Percentiles rank a stretch among this genome's conserved stretches.
phyloP scores from a whole-genome alignment of 2,797 vertebrate genomes.

The Anas acuta region DNA sequence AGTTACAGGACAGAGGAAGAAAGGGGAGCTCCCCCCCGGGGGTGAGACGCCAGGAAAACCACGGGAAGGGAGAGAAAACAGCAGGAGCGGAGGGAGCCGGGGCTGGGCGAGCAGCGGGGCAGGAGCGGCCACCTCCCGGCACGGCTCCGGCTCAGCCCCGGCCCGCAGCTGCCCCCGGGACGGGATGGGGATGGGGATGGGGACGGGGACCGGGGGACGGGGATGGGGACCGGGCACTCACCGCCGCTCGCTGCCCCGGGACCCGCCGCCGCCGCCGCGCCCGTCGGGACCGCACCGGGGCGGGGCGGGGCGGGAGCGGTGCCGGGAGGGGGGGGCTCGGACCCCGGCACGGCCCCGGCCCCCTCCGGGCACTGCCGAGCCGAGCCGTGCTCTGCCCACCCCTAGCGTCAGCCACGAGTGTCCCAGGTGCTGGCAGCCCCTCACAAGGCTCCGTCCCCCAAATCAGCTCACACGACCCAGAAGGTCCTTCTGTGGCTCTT shows the following conservation, averaged over 20 bases:
- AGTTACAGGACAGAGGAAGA: neutral
- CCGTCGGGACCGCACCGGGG: neutral
- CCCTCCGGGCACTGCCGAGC: no score
- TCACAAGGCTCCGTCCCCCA: fast-evolving
- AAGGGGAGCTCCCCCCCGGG: neutral
- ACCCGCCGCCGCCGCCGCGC: neutral
- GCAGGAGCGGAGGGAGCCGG: neutral
- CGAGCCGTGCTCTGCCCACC: no score
- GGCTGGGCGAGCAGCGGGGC: neutral
- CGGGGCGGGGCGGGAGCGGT: neutral
- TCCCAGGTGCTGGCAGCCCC: no score
- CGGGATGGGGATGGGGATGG: neutral
- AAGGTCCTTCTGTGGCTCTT: neutral
- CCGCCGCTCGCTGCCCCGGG: no score
- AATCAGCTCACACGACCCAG: neutral
- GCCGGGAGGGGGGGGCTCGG: neutral
- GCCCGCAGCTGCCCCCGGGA: neutral
- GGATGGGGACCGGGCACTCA: no score
- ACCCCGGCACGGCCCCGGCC: no score
- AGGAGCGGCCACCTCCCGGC: neutral
- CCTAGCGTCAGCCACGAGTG: neutral
- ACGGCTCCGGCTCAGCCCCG: neutral
- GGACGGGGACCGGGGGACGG: no score
- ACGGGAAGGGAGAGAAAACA: neutral
- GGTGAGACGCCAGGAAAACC: neutral